Base-by-base conservation (phyloP, 2,113 vertebrate genomes). In the Vombatus ursinus region DNA sequence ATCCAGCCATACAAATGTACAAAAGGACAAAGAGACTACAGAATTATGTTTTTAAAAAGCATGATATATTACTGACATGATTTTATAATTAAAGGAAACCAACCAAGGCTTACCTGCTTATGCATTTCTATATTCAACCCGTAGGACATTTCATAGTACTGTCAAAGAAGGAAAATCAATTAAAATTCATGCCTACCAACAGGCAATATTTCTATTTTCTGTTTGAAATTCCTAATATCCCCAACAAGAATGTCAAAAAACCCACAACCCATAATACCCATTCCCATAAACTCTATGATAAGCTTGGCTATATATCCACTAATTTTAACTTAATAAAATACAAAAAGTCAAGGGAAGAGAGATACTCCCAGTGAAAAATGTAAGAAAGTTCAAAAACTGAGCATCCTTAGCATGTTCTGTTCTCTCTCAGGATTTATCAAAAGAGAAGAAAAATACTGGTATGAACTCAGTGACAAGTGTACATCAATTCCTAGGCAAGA, bases 51-150 rank as follows among this genome's bases (percentile, higher is more conserved):
- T 94, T 94, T 95, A 96, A 95, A 97, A 3, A 92, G n/a, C 92
- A n/a, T 28, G 12, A 84, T 84, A 92, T 96, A 97, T 95, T 48
- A 95, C 37, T 47, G 92, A 97, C 96, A 96, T 57, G 22, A 50
- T 90, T 93, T 95, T 92, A 96, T 1, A 50, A 84, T 84, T 84
- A 44, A 44, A 84, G 6, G 91, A 94, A 95, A 97, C 54, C 98
- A 98, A 93, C 50, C 92, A 97, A 91, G 95, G 98, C 99, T 98
- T 99, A 99, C 99, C 99, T 99, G 99, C 96, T 99, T 99, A 98
- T 99, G 99, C 99, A 99, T 99, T 98, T 99, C 99, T 98, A 99
- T 99, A 99, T 99, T 99, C 98, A 99, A 99, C 92, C 99, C 99
- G 96, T 99, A 99, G 92, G 99, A 99, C 99, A 99, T 99, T 98